Evolutionary conservation across 2,113 vertebrate species (phyloP).

Genomic region (Nyctereutes procyonoides): DNA sequence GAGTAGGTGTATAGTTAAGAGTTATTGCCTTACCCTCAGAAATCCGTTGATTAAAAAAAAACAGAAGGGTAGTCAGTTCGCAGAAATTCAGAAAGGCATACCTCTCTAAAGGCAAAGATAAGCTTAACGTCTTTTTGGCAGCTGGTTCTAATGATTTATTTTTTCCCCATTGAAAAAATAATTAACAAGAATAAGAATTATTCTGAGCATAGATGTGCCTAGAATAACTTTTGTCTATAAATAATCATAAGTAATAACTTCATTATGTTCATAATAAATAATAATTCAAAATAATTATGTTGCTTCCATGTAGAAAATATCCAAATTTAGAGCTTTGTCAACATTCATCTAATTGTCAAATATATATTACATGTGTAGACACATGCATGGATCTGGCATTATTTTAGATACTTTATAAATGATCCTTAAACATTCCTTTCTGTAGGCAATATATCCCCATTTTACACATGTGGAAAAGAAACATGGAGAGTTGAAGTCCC

Average conservation of each 20-base stretch:
- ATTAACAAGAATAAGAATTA: slow-evolving; percentile 36
- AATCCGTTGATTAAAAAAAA: not conserved
- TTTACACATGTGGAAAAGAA: not conserved
- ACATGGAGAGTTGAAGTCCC: not conserved
- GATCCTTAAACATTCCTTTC: not conserved
- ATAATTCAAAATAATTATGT: not conserved
- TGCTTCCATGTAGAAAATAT: not conserved
- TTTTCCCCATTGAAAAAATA: not conserved
- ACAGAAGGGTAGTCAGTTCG: not conserved
- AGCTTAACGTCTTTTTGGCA: not conserved
- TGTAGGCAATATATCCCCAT: not conserved
- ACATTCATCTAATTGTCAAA: not conserved
- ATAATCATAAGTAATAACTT: not conserved
- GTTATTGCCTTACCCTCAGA: not conserved
- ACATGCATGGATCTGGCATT: not conserved
- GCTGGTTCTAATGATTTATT: not conserved
- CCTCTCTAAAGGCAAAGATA: not conserved
- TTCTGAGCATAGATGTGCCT: not conserved
- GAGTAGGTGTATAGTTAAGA: not conserved
- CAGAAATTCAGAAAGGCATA: not conserved
- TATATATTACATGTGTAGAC: not conserved
- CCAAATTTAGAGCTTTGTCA: not conserved
- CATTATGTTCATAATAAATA: not conserved
- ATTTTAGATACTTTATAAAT: slow-evolving; percentile 29
- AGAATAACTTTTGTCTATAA: slow-evolving; percentile 3